Conservation (phyloP, 2,113 vertebrate species). For the Cephalopterus ornatus region DNA sequence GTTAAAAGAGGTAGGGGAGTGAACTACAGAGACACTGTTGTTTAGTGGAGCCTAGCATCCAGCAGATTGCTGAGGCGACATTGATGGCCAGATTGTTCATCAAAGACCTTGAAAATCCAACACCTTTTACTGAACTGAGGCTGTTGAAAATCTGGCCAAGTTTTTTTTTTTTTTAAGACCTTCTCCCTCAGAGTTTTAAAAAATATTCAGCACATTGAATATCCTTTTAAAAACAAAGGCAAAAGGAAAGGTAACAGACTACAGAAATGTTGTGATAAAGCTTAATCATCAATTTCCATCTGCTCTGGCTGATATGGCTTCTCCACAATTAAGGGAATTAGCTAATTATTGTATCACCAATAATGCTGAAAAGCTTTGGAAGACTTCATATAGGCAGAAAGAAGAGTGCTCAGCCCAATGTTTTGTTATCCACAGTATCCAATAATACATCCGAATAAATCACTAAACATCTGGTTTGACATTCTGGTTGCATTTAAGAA, state of each 20-base stretch:
- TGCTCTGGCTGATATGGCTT: conserved; percentile 24
- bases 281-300: conserved; percentile 46
- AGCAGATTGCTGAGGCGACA: neutral
- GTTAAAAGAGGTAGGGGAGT: neutral
- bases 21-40: neutral
- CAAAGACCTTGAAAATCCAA: neutral
- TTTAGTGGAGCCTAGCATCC: neutral
- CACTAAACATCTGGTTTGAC: conserved; percentile 59
- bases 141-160: neutral
- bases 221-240: neutral
- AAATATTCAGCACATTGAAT: neutral
- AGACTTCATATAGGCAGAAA: conserved; percentile 16
- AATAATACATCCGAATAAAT: conserved; percentile 51
- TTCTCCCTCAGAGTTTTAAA: neutral
- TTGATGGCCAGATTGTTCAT: neutral
- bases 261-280: conserved; percentile 8
- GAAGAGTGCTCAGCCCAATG: neutral
- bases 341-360: conserved; percentile 20
- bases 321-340: conserved; percentile 35
- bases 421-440: conserved; percentile 13
- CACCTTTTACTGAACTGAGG: neutral
- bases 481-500: conserved; percentile 50
- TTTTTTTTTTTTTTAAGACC: conserved; percentile 11
- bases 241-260: conserved; percentile 24
- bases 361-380: conserved; percentile 30